Conservation (phyloP, 2,797 vertebrate species). For the Danio tinwini region DNA sequence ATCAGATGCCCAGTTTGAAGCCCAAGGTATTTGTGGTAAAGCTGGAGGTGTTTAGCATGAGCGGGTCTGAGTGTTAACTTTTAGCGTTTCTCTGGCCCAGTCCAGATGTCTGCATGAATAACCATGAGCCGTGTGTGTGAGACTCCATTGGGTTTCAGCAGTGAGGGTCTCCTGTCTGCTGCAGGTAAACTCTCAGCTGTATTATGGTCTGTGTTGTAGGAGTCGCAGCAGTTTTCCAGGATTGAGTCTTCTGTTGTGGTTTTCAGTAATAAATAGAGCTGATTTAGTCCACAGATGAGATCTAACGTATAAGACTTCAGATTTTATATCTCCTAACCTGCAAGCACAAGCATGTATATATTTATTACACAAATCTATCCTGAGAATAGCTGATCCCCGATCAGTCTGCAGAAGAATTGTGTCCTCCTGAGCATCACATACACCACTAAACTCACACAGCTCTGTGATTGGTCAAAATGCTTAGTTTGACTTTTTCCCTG, state of each 20-base stretch:
- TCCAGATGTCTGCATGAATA: conserved; percentile 74
- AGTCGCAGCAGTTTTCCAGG: conserved; percentile 68
- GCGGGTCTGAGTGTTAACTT: conserved; percentile 31
- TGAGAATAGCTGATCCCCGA: no score
- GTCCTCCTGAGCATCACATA: no score
- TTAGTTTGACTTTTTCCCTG: no score
- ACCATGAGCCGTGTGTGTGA: conserved; percentile 54
- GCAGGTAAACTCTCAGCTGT: no score
- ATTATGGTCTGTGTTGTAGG: conserved; percentile 55
- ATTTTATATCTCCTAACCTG: no score
- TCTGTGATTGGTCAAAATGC: no score
- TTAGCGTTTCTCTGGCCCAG: conserved; percentile 10
- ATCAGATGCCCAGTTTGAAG: conserved; percentile 87
- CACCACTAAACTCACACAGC: no score
- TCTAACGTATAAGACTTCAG: neutral
- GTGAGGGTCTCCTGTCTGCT: neutral
- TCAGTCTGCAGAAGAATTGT: no score
- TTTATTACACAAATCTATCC: no score
- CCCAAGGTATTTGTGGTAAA: conserved; percentile 87
- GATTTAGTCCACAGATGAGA: neutral
- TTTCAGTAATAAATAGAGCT: neutral
- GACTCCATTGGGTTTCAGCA: neutral
- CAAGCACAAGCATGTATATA: no score
- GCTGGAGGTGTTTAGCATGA: conserved; percentile 47
- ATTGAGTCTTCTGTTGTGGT: neutral